These are phyloP conservation scores for Daubentonia madagascariensis DNA, from an alignment of 2,113 vertebrate species.

Conservation along the genomic window DNA sequence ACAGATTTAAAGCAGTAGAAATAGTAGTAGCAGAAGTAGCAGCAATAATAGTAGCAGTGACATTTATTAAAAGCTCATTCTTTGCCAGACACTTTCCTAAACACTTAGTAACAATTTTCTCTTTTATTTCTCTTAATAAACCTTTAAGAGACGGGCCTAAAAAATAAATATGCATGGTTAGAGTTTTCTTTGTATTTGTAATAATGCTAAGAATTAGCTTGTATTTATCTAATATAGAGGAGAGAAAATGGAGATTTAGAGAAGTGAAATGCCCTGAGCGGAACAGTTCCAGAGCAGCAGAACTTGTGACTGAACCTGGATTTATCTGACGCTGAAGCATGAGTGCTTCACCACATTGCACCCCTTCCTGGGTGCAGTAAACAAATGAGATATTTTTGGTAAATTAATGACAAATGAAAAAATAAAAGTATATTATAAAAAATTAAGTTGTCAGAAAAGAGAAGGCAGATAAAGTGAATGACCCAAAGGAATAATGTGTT, in stretches of 20 bases:
- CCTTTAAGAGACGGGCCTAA: neutral
- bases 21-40: neutral
- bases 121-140: neutral
- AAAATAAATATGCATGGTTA: neutral
- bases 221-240: neutral
- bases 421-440: neutral
- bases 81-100: neutral
- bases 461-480: neutral
- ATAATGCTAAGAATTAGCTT: neutral
- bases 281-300: neutral
- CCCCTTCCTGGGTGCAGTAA: neutral
- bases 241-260: neutral
- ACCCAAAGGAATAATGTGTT: neutral
- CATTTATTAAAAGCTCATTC: neutral
- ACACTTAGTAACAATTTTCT: neutral
- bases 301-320: neutral
- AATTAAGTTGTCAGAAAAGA: neutral
- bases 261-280: neutral
- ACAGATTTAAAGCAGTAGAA: neutral
- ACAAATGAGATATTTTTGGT: neutral
- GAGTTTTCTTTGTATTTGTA: neutral
- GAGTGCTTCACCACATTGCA: accelerated
- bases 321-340: neutral
- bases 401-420: neutral
- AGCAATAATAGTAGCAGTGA: neutral